Evolutionary conservation across 2,113 vertebrate species (phyloP), one percentile per base, ranked within the genome.

Genomic region (Mirza zaza): DNA sequence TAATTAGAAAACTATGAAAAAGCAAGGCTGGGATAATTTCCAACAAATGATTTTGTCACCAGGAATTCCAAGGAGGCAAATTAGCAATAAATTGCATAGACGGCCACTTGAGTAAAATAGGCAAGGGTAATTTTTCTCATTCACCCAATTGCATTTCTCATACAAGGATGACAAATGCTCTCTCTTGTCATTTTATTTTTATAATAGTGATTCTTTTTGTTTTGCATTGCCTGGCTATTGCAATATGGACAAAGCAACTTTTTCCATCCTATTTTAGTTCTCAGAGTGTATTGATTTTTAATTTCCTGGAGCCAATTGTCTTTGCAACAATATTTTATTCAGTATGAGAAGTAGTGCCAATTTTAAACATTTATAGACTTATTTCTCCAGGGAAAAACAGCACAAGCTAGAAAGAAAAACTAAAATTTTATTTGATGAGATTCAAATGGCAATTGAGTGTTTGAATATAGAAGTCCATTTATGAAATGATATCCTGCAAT

Each of bases 251-350:
- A 76, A 55, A 76, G 6, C 52, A 23, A 65, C 4, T 48, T 70
- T 59, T 52, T 14, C 67, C 29, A 1, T 83, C 68, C 25, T 77
- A 29, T 32, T 91, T 86, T 61, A 55, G n/a, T 77, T 95, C 86
- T 48, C 42, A 50, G 27, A 93, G 59, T 34, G 29, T 29, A 94
- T 91, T 81, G 81, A 85, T 92, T 95, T 92, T 86, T 73, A 86
- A 88, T 91, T 96, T 92, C 42, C 87, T 68, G 75, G 79, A 94
- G 42, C 48, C 12, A 76, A 17, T 89, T 94, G 94, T 96, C 83
- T 83, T 50, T 42, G 83, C 18, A 70, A 25, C n/a, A 87, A 55
- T 83, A 75, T 93, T 96, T 97, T 94, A 88, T 84, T 86, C 79
- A 91, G 68, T 55, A 57, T 65, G 50, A 92, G 89, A 81, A 68